These are phyloP conservation scores for Megathymus violae DNA, from an alignment of 1,140 invertebrate genomes.

Conservation along the genomic window DNA sequence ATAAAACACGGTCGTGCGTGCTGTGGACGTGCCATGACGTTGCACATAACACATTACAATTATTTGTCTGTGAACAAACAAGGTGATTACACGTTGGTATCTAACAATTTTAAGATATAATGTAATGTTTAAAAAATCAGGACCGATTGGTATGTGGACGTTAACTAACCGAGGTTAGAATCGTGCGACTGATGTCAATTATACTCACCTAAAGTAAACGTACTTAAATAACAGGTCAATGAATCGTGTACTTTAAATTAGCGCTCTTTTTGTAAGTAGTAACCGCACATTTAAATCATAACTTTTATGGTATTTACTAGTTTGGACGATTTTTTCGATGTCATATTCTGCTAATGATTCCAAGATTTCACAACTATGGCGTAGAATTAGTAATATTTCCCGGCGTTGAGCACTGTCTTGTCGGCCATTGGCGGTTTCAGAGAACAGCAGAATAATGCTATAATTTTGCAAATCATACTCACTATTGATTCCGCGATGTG, in stretches of 20 bases:
- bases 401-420: too few relatives aligned
- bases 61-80: conserved; percentile 42
- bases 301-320: not conserved
- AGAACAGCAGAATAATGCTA: too few relatives aligned
- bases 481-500: too few relatives aligned
- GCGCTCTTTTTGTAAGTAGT: conserved; percentile 8
- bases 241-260: too few relatives aligned
- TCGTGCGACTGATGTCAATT: conserved; percentile 9
- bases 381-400: too few relatives aligned
- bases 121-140: conserved; percentile 22
- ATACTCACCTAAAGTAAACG: not conserved
- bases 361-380: too few relatives aligned
- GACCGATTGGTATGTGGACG: conserved; percentile 3
- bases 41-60: conserved; percentile 59
- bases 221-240: conserved; percentile 21
- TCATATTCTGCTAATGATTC: too few relatives aligned
- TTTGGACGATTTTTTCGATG: too few relatives aligned
- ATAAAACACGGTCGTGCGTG: conserved; percentile 63
- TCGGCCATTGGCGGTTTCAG: too few relatives aligned
- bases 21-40: conserved; percentile 56
- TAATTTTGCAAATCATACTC: too few relatives aligned
- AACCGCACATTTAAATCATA: conserved; percentile 12
- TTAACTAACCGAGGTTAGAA: conserved; percentile 20
- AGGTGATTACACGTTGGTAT: conserved; percentile 11
- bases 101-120: conserved; percentile 3